Base-by-base conservation (phyloP, 2,113 vertebrate genomes). In the Heterotis niloticus region DNA sequence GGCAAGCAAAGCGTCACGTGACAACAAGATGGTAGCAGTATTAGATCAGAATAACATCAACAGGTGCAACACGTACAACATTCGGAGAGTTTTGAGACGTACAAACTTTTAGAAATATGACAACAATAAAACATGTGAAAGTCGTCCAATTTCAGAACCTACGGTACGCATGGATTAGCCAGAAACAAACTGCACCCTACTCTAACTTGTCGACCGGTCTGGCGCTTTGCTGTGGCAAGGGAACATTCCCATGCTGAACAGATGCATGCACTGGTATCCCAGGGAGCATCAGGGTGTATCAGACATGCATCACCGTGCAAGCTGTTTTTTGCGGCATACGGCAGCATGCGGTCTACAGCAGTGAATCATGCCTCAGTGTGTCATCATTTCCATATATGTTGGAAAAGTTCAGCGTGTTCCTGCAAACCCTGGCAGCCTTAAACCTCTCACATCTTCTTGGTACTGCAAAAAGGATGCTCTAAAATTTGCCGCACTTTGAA, bases 11-110 rank as follows among this genome's bases (percentile, higher is more conserved):
- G 89, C 83, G 70, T 84, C 87, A 93, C 92, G 88, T 84, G 90
- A 92, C 90, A 91, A 93, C 92, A 88, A 83, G 91, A 92, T 93
- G 91, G 82, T 59, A 79, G 77, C 84, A 86, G 80, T 85, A 85
- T 89, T 83, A 88, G 80, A 85, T 90, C 88, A 89, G 54, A 88
- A 72, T 75, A 89, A 91, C 89, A 89, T 87, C 75, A 86, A 89
- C 84, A 86, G 71, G 57, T 69, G 72, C 76, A 79, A 81, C 80
- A 86, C 80, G 79, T 10, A 83, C 82, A 91, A 89, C 82, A 77
- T 80, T 13, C 76, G 66, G 54, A 78, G 64, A 75, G 68, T 76
- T 82, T 56, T 71, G 81, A 83, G 44, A 88, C 81, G 85, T 85
- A 84, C 60, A 81, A 66, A 91, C 86, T 89, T 28, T 85, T 73